Evolutionary conservation across 2,113 vertebrate genomes (phyloP), one percentile per base, ranked within the genome.

Genomic region (Noctilio leporinus): DNA sequence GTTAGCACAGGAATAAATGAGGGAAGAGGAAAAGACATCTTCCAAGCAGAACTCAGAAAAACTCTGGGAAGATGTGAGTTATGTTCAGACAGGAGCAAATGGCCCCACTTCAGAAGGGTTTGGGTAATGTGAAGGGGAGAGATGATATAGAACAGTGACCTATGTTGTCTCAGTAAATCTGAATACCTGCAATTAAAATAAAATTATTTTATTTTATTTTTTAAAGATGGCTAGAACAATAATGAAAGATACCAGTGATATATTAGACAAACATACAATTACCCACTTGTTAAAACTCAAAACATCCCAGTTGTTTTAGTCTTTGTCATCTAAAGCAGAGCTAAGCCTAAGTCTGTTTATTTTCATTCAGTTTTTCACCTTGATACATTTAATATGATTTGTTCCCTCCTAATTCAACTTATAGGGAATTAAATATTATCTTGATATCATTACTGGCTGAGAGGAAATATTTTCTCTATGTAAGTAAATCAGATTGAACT

Each of bases 401-500:
- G 40, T 87, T 96, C 59, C 64, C 30, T 86, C 69, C 40, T 84
- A 93, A 88, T 92, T 96, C n/a, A 96, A 51, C 86, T 93, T 59
- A 73, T 82, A 86, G 51, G 43, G 28, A 93, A 82, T 96, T 94
- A 88, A 6, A 30, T 67, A 80, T 89, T 49, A 93, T 94, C 84
- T 64, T 93, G 80, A 89, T 94, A 91, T 89, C 64, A 88, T 95
- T 96, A 76, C 47, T 93, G 57, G 82, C 51, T 76, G 64, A 94
- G 96, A 96, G 95, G 30, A 97, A 96, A 85, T 92, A 57, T 83
- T 95, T 97, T 96, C 81, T 94, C 26, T 91, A 30, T 84, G 76
- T 88, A 93, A 80, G 43, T 94, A 95, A 95, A 97, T 94, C 40
- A 94, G 80, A 90, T 97, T 94, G 84, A 96, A 91, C 86, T 76